These are phyloP conservation scores for Pipistrellus nathusii DNA, from an alignment of 2,797 vertebrate species.

Conservation along the genomic window DNA sequence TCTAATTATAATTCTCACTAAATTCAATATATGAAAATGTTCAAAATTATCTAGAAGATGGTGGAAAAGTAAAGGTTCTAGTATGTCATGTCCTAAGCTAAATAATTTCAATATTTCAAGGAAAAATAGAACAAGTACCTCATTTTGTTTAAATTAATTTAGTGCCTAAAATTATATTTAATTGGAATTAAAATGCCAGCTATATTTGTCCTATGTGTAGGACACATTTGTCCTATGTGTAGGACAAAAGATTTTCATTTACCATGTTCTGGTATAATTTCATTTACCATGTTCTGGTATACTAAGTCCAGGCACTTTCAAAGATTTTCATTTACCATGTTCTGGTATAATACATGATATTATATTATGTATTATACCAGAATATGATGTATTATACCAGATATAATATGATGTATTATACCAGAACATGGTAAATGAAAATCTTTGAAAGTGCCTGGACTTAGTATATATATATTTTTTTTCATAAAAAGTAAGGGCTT, in stretches of 20 bases:
- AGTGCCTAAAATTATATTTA: constrained; percentile 45
- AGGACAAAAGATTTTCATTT: too few relatives aligned
- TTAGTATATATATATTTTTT: constrained; percentile 10
- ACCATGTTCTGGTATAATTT: too few relatives aligned
- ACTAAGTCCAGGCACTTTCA: too few relatives aligned
- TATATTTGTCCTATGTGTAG: background rate
- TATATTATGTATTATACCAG: too few relatives aligned
- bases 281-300: too few relatives aligned
- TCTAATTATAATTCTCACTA: background rate
- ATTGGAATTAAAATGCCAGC: constrained; percentile 45
- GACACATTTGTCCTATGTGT: too few relatives aligned
- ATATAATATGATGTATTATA: background rate
- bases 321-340: too few relatives aligned
- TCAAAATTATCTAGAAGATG: background rate
- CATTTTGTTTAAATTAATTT: constrained; percentile 46
- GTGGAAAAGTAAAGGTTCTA: constrained; percentile 4
- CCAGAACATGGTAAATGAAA: background rate
- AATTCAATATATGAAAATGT: background rate
- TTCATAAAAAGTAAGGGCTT: background rate
- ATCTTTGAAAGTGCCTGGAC: background rate
- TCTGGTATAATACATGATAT: too few relatives aligned
- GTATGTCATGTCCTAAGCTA: background rate
- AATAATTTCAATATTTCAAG: constrained; percentile 32
- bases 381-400: too few relatives aligned
- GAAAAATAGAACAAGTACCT: background rate